Evolutionary conservation across 2,888 invertebrate genomes (phyloP).

Genomic region (Globia sparganii): DNA sequence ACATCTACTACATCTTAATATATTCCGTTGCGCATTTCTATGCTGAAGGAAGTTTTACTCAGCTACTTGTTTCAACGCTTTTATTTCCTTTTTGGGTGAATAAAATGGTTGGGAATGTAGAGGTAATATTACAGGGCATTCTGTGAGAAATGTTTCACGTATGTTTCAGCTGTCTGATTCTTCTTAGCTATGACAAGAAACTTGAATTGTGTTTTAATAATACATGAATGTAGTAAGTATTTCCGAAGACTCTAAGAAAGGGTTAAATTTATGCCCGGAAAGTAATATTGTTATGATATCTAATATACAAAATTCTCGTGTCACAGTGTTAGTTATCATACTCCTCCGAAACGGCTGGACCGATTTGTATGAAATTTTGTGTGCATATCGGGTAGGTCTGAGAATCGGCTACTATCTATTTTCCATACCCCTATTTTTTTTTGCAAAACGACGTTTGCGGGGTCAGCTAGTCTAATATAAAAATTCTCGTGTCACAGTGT

Average conservation of each 20-base stretch:
- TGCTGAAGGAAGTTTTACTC: conserved; percentile 36
- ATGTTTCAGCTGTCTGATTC: conserved; percentile 18
- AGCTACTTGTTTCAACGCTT: conserved; percentile 32
- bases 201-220: not conserved
- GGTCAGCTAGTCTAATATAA: no score
- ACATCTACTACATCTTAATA: conserved; percentile 29
- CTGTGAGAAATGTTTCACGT: conserved; percentile 20
- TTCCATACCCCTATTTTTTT: no score
- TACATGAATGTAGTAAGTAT: not conserved
- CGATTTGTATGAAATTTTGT: no score
- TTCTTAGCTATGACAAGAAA: not conserved
- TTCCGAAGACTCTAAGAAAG: fast-evolving
- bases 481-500: no score
- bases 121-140: conserved; percentile 20
- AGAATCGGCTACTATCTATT: no score
- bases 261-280: not conserved
- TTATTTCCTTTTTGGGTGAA: conserved; percentile 35
- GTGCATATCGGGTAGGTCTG: no score
- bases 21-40: conserved; percentile 33
- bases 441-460: no score
- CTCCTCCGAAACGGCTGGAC: no score
- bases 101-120: conserved; percentile 30
- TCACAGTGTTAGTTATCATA: no score
- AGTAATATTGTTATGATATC: not conserved
- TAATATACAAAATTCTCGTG: no score